Conservation (phyloP, 2,113 vertebrate species). For the Conger conger region DNA sequence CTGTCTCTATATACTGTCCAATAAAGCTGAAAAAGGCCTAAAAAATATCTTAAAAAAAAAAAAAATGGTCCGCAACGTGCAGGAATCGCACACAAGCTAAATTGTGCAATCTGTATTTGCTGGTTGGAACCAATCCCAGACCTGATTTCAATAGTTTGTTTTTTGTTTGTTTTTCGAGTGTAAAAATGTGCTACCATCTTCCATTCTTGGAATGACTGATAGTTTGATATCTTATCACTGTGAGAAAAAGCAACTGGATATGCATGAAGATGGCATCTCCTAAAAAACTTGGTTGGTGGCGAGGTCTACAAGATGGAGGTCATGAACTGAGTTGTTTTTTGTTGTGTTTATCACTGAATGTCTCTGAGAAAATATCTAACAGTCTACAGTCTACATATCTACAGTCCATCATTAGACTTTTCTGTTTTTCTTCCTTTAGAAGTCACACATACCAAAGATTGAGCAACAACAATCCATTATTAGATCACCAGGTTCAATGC, state of each 20-base stretch:
- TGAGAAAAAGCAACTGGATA: no score
- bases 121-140: neutral
- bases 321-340: neutral
- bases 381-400: neutral
- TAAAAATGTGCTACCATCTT: no score
- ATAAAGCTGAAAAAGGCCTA: no score
- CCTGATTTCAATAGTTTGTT: neutral
- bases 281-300: no score
- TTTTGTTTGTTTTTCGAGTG: no score
- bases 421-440: neutral
- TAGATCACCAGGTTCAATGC: neutral
- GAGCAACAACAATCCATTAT: neutral
- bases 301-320: neutral
- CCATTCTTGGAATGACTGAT: no score
- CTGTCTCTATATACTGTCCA: no score
- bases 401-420: no score
- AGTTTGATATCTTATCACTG: no score
- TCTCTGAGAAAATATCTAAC: neutral
- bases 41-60: no score
- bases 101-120: neutral
- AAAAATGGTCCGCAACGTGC: neutral
- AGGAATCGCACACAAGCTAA: neutral
- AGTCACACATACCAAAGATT: neutral
- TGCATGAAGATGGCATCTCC: no score
- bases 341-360: neutral